Evolutionary conservation across 2,797 vertebrate species (phyloP).

Genomic region (Cryptoblepharus egeriae): DNA sequence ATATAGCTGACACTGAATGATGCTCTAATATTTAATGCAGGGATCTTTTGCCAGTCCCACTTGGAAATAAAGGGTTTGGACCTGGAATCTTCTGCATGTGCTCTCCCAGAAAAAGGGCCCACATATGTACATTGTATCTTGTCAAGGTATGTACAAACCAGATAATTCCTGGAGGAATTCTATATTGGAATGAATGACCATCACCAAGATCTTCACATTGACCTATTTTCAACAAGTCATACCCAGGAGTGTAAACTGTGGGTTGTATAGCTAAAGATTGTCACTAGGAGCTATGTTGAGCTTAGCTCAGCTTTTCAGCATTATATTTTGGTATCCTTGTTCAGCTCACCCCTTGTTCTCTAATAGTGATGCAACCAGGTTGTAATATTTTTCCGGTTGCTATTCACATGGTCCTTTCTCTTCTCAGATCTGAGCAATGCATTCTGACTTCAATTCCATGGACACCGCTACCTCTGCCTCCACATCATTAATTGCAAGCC

Average conservation of each 20-base stretch:
- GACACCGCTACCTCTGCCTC: neutral
- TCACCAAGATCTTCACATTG: too few species aligned
- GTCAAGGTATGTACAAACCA: neutral
- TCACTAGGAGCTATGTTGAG: neutral
- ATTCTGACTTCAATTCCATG: constrained; percentile 20
- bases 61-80: too few species aligned
- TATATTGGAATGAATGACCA: neutral
- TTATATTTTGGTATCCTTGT: too few species aligned
- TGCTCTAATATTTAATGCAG: too few species aligned
- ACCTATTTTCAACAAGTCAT: too few species aligned
- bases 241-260: too few species aligned
- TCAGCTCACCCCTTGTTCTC: too few species aligned
- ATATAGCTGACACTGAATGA: too few species aligned
- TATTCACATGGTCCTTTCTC: neutral
- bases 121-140: too few species aligned
- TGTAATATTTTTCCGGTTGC: neutral
- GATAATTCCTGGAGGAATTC: neutral
- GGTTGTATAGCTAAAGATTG: neutral
- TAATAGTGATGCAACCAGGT: neutral
- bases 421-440: neutral
- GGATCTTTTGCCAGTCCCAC: too few species aligned
- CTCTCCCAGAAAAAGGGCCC: too few species aligned
- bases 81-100: too few species aligned
- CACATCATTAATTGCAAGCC: constrained; percentile 17
- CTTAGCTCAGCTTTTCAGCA: neutral